Conservation (phyloP, 2,113 vertebrate species). For the Rattus norvegicus region GRCr8 NC_086028.1:70985001-70985500, state of each 20-base stretch:
- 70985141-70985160: neutral
- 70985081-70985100: neutral
- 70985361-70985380: conserved; percentile 21
- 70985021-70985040: neutral
- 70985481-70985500: neutral
- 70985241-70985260: conserved; percentile 31
- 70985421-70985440: neutral
- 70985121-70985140: neutral
- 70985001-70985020: neutral
- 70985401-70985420: neutral
- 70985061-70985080: neutral
- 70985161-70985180: neutral
- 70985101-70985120: neutral
- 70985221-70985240: conserved; percentile 1
- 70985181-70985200: neutral
- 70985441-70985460: neutral
- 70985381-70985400: neutral
- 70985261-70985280: conserved; percentile 38
- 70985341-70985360: conserved; percentile 2
- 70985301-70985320: conserved; percentile 27
- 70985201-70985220: neutral
- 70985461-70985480: neutral
- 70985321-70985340: neutral
- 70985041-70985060: neutral
- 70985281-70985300: neutral